Evolutionary conservation across 2,888 invertebrate genomes (phyloP).

Genomic region (Heterodera filipjevi): DNA sequence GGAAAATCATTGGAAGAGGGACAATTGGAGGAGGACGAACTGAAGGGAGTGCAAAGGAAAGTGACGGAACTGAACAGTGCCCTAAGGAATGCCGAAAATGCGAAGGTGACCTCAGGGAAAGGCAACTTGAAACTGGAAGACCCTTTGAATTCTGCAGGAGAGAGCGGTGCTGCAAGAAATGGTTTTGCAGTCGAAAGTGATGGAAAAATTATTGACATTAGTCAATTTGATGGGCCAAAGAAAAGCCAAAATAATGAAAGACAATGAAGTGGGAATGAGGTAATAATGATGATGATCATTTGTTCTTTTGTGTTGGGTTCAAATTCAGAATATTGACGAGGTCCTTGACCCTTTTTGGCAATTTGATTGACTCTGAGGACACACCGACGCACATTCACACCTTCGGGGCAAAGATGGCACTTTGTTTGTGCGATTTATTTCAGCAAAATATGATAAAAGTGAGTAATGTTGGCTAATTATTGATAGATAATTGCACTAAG

Average conservation of each 20-base stretch:
- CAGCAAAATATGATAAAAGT: not conserved
- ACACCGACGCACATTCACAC: not conserved
- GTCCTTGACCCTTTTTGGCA: not conserved
- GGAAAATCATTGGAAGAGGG: not conserved
- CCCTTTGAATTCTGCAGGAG: not conserved
- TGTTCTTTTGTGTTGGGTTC: not conserved
- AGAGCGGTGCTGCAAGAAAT: not conserved
- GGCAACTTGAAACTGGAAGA: not conserved
- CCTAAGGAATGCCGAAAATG: not conserved
- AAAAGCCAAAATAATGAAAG: not conserved
- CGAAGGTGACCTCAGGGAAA: not conserved
- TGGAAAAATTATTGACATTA: conserved; percentile 7
- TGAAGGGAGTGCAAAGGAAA: not conserved
- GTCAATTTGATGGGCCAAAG: not conserved
- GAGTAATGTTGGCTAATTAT: not conserved
- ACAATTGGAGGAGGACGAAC: conserved; percentile 2
- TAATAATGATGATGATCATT: not conserved
- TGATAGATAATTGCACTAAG: no score
- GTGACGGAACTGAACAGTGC: not conserved
- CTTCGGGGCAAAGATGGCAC: not conserved
- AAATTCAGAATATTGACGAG: not conserved
- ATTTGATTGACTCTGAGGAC: not conserved
- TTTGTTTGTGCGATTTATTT: conserved; percentile 9
- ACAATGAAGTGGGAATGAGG: not conserved
- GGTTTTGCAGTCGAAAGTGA: not conserved